A percentile compares a stretch with the other conserved stretches of the same genome.
These are phyloP conservation scores for Prosopocoilus inquinatus DNA, from an alignment of 2,888 invertebrate species.

Conservation along the genomic window DNA sequence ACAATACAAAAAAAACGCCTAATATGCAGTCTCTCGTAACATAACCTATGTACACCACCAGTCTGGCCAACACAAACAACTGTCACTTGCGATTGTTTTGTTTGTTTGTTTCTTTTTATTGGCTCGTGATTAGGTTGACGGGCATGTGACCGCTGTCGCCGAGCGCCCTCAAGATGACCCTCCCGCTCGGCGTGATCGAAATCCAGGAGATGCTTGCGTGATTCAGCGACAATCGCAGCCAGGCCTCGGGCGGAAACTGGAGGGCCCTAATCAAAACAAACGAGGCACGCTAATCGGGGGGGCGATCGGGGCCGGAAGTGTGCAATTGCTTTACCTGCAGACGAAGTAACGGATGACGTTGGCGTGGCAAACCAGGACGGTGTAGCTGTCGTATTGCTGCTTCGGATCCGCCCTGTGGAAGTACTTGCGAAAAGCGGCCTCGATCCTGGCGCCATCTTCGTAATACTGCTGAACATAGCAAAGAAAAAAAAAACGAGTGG, in stretches of 20 bases:
- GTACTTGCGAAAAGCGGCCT: constrained; percentile 91
- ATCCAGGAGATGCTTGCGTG: constrained; percentile 94
- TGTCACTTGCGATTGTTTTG: too few species aligned
- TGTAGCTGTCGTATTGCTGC: constrained; percentile 81
- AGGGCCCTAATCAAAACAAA: constrained; percentile 66
- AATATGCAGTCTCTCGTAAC: too few species aligned
- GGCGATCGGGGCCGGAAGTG: not conserved
- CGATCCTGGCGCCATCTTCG: constrained; percentile 90
- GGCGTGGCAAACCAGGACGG: constrained; percentile 93
- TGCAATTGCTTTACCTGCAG: constrained; percentile 23
- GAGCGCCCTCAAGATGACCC: constrained; percentile 75
- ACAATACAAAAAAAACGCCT: too few species aligned
- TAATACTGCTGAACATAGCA: constrained; percentile 74
- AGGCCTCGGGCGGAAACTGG: constrained; percentile 95
- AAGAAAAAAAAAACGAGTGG: not conserved
- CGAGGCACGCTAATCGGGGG: not conserved
- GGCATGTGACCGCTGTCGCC: constrained; percentile 93
- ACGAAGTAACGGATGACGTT: constrained; percentile 83
- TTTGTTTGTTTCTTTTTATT: constrained; percentile 14
- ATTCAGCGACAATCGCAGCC: constrained; percentile 88
- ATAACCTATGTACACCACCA: too few species aligned
- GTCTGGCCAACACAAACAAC: too few species aligned
- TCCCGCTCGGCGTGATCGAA: constrained; percentile 80
- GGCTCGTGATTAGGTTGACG: constrained; percentile 64
- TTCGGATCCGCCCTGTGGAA: constrained; percentile 83